These are phyloP conservation scores for Lerema accius DNA, from an alignment of 1,140 invertebrate species.

Conservation along the genomic window DNA sequence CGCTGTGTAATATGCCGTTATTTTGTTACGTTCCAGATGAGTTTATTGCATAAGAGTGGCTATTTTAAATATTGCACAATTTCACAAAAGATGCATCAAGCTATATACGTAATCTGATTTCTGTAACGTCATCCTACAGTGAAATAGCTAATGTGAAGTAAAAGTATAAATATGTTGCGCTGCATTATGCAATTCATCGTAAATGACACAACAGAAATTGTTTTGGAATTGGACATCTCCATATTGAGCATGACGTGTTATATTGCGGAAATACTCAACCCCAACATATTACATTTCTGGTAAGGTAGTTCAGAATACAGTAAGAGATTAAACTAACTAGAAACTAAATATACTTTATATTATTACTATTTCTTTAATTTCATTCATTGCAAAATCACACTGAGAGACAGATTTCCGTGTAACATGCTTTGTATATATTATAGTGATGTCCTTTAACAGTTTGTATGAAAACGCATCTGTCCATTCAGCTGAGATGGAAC, in stretches of 20 bases:
- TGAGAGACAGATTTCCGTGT: no score
- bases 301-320: no score
- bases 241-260: no score
- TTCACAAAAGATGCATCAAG: neutral
- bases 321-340: no score
- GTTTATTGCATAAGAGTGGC: neutral
- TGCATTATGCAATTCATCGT: conserved; percentile 11
- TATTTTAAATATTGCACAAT: neutral
- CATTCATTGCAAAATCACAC: no score
- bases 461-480: neutral
- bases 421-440: no score
- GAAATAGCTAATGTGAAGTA: conserved; percentile 7
- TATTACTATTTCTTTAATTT: no score
- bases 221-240: no score
- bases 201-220: conserved; percentile 1
- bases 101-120: neutral
- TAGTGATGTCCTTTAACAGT: no score
- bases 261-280: no score
- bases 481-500: neutral
- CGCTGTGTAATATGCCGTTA: neutral
- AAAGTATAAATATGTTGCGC: conserved; percentile 6
- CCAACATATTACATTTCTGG: no score
- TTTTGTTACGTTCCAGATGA: neutral
- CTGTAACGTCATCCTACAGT: conserved; percentile 5
- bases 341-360: no score